Evolutionary conservation across 2,888 invertebrate genomes (phyloP).

Genomic region (Nomada ferruginata): DNA sequence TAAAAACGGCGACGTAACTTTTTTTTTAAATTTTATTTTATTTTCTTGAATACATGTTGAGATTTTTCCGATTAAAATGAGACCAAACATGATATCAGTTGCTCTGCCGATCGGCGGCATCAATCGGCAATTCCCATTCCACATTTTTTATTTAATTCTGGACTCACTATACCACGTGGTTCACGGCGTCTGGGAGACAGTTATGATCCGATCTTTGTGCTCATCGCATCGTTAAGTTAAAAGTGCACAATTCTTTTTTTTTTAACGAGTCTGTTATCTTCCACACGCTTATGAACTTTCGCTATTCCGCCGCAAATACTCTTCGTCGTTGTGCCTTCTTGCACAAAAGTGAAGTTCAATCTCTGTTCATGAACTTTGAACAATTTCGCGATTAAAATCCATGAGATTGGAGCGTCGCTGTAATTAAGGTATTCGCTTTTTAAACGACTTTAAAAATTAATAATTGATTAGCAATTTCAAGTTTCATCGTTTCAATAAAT

Average conservation of each 20-base stretch:
- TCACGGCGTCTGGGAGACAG: conserved; percentile 22
- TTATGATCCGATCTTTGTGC: conserved; percentile 40
- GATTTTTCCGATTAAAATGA: too few relatives aligned
- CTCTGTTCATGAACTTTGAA: not conserved
- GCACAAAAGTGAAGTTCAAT: not conserved
- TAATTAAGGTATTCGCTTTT: conserved; percentile 22
- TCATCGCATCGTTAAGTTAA: conserved; percentile 25
- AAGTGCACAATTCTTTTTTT: not conserved
- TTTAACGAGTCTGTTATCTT: not conserved
- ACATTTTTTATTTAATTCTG: too few relatives aligned
- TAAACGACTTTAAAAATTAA: not conserved
- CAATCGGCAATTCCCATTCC: too few relatives aligned
- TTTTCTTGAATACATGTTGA: too few relatives aligned
- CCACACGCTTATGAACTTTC: not conserved
- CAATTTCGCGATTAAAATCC: conserved; percentile 4
- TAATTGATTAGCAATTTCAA: not conserved
- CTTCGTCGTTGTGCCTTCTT: not conserved
- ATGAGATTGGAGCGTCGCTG: not conserved
- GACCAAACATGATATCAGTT: too few relatives aligned
- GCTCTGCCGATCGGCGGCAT: too few relatives aligned
- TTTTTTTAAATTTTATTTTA: too few relatives aligned
- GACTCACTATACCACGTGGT: conserved; percentile 26
- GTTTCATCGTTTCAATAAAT: not conserved
- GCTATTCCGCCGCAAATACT: not conserved
- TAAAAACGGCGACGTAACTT: too few relatives aligned